A percentile compares a stretch with the other conserved stretches of the same genome.
Conservation (phyloP, 2,797 vertebrate species). For the Bovichtus variegatus region DNA sequence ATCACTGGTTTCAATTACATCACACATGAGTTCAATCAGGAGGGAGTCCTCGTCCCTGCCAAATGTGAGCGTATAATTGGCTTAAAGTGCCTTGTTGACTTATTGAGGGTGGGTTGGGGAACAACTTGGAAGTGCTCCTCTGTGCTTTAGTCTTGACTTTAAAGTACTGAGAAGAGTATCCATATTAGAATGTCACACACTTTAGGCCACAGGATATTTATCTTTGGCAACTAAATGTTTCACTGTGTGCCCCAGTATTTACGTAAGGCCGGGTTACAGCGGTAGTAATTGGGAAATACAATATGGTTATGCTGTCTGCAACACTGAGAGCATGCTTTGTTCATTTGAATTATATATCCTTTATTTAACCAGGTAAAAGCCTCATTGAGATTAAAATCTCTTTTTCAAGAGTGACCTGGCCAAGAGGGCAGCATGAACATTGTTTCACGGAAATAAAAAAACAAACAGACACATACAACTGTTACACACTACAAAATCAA, state of each 20-base stretch:
- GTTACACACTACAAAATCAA: too few relatives aligned
- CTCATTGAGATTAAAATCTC: too few relatives aligned
- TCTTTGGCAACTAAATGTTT: constrained; percentile 21
- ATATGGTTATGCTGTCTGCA: neutral
- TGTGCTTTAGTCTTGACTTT: constrained; percentile 34
- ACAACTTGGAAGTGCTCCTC: constrained; percentile 41
- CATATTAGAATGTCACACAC: constrained; percentile 1
- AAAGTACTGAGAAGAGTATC: constrained; percentile 5
- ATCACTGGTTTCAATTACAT: constrained; percentile 31
- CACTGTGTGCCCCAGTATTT: constrained; percentile 15
- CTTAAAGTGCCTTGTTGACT: constrained; percentile 39
- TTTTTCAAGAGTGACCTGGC: too few relatives aligned
- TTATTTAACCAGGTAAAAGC: too few relatives aligned
- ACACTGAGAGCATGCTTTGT: constrained; percentile 3
- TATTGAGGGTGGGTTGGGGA: constrained; percentile 33
- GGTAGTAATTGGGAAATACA: constrained; percentile 8
- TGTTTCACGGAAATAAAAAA: too few relatives aligned
- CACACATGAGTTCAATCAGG: constrained; percentile 60
- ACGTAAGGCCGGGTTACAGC: neutral
- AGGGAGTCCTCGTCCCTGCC: constrained; percentile 17
- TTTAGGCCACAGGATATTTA: constrained; percentile 8
- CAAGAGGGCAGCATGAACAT: too few relatives aligned
- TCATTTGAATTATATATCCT: too few relatives aligned
- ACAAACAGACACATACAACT: too few relatives aligned
- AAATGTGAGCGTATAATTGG: constrained; percentile 57